Evolutionary conservation across 2,888 invertebrate species (phyloP).

Genomic region (Lithodes maja): DNA sequence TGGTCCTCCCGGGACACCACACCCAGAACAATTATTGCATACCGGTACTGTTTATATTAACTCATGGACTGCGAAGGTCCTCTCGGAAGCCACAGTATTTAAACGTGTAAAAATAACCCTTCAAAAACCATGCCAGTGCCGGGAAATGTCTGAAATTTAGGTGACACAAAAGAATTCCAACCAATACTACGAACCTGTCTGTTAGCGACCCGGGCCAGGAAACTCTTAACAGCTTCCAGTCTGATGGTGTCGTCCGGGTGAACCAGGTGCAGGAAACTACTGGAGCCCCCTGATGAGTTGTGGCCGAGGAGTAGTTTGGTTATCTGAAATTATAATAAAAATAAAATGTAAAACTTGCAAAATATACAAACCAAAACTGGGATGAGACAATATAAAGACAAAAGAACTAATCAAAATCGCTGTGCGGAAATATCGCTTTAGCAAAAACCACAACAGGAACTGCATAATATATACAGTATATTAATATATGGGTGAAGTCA

Average conservation of each 20-base stretch:
- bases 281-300: too few species aligned
- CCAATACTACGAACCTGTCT: conserved; percentile 6
- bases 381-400: not conserved
- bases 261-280: conserved; percentile 37
- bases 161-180: too few species aligned
- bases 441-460: not conserved
- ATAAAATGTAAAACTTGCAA: not conserved
- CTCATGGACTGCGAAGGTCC: too few species aligned
- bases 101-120: too few species aligned
- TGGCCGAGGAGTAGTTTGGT: not conserved
- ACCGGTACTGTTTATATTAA: too few species aligned
- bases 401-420: too few species aligned
- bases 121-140: too few species aligned
- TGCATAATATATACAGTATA: conserved; percentile 13
- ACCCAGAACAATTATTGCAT: not conserved
- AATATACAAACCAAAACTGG: not conserved
- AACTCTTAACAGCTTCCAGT: conserved; percentile 30
- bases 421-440: too few species aligned
- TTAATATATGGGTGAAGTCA: too few species aligned
- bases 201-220: conserved; percentile 10
- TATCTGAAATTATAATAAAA: conserved; percentile 11
- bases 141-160: too few species aligned
- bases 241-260: conserved; percentile 40
- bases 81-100: too few species aligned
- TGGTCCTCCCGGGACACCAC: too few species aligned